Base-by-base conservation (phyloP, 2,888 invertebrate genomes). In the Latrodectus elegans region DNA sequence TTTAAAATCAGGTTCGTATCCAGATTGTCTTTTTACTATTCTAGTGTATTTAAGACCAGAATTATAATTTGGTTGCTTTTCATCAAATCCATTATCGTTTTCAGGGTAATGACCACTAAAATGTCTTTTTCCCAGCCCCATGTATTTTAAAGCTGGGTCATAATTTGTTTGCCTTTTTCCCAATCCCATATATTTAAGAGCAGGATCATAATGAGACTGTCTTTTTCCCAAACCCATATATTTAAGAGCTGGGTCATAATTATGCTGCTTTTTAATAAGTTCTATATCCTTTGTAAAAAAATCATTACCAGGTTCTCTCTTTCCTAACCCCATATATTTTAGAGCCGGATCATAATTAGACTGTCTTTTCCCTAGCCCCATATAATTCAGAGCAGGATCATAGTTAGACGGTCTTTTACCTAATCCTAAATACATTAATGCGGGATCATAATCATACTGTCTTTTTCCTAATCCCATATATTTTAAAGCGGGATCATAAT, bases 301-400 rank as follows among this genome's bases (percentile, higher is more conserved):
- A 15, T 26, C 11, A 53, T 75, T 9, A 1, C 15, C 12, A 26
- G 49, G 8, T 51, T 55, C 53, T 55, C 38, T n/a, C 55, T 85
- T 85, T 10, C 78, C 85, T 64, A 80, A 22, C 4, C 80, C 85
- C 68, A 80, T 85, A n/a, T 75, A 87, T 51, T 67, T 72, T 22
- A 77, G 14, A 65, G 72, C 72, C 9, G 81, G 81, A 65, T 86
- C 81, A 81, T 71, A 86, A n/a, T 52, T 64, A 12, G 71, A 71
- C 3, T 65, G 14, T 51, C 51, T 74, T 60, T 76, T 76, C 0
- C 83, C 83, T 17, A 75, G 55, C 8, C 70, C 75, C 75, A 76
- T 75, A 11, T 74, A 82, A n/a, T 70, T 75, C 8, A 82, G 10
- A 14, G 70, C 75, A 68, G 83, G 68, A 60, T 83, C 83, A 60